Evolutionary conservation across 2,113 vertebrate genomes (phyloP).

Genomic region (Megaceryle maxima): DNA sequence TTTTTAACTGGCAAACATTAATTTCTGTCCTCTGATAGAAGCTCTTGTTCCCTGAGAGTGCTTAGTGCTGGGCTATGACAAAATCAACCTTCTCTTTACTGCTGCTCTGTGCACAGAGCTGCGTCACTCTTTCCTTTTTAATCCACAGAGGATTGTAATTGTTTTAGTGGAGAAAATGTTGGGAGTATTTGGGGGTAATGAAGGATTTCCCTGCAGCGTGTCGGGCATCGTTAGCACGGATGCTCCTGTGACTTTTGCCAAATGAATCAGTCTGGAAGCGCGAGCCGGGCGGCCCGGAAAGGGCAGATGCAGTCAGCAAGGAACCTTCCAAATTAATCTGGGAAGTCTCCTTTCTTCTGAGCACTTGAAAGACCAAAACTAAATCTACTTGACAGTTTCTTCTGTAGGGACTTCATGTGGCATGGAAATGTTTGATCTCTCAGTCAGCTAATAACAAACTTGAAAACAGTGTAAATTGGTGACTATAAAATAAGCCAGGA

Average conservation of each 20-base stretch:
- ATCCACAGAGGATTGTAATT: neutral
- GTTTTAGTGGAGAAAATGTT: neutral
- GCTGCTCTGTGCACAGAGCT: neutral
- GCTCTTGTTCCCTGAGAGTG: neutral
- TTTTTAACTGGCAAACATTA: neutral
- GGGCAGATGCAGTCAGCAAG: slow-evolving; percentile 52
- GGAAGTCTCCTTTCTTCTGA: slow-evolving; percentile 20
- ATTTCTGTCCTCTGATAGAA: neutral
- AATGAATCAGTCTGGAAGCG: neutral
- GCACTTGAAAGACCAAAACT: neutral
- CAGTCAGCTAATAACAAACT: neutral
- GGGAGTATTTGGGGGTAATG: neutral
- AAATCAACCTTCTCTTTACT: neutral
- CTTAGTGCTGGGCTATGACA: neutral
- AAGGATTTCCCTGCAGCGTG: neutral
- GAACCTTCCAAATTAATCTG: slow-evolving; percentile 45
- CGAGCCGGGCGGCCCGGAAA: neutral
- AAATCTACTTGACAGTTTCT: slow-evolving; percentile 60
- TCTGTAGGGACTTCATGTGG: neutral
- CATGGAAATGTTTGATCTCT: neutral
- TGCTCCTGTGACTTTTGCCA: slow-evolving; percentile 15
- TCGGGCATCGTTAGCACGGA: slow-evolving; percentile 22
- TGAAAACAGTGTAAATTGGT: neutral
- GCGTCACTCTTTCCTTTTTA: neutral
- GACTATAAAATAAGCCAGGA: neutral